Evolutionary conservation across 2,113 vertebrate genomes (phyloP), one percentile per base, ranked within the genome.

Genomic region (Boleophthalmus pectinirostris): DNA sequence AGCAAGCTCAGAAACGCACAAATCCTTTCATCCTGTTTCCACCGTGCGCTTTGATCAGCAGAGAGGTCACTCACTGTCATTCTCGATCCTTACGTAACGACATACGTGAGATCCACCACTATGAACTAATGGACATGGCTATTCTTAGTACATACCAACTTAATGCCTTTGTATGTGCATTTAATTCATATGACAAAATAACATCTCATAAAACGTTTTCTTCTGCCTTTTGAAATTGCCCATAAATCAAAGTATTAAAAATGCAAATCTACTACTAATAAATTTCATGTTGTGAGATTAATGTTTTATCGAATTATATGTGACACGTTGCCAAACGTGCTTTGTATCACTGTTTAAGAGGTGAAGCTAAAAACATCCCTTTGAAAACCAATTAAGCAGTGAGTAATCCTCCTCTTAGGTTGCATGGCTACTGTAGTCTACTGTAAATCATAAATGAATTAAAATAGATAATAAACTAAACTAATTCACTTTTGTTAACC

Each of bases 1-100:
- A 86, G 54, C 57, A 11, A 85, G 80, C 83, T 84, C 82, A 82
- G 79, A 74, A 78, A 78, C 60, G 66, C 73, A 69, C 65, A 89
- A 89, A 92, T 91, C 90, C 84, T 63, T 83, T 91, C 81, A 92
- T 92, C 91, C 83, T 75, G 80, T 89, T 92, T 91, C 82, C 78
- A 51, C 78, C 74, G 15, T 76, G 75, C 80, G 78, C 75, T 79
- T 72, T 82, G 74, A 68, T 66, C 66, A 63, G 72, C 53, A 43
- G 61, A 38, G 77, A 91, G 87, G 85, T 91, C 88, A 86, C 51
- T 78, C 68, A 61, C 79, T 77, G 70, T 75, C 72, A 69, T 74
- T 77, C 74, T 25, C 64, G 64, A 49, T 3, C n/a, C 68, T 89
- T 85, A 85, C 46, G 8, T 84, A 88, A 90, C 68, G 69, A 54